Conservation (phyloP, 2,888 invertebrate species). For the Drosophila neoperkinsi region DNA sequence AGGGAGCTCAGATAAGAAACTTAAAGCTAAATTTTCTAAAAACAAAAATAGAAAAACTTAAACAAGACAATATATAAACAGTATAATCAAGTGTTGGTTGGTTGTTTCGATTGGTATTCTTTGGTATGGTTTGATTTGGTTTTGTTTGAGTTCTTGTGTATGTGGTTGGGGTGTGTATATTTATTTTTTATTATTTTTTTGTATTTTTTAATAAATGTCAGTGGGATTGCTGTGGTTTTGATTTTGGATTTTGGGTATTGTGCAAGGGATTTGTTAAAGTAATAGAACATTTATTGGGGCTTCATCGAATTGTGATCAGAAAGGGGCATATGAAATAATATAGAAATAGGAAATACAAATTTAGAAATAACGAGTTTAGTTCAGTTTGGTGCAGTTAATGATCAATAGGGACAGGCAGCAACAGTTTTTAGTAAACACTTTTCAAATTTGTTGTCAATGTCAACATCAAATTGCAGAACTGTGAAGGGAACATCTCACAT, state of each 20-base stretch:
- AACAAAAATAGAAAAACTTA: slow-evolving; percentile 71
- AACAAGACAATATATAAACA: slow-evolving; percentile 72
- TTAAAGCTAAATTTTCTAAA: slow-evolving; percentile 74
- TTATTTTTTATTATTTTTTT: slow-evolving; percentile 2
- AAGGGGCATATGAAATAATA: slow-evolving; percentile 37
- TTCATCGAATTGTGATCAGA: slow-evolving; percentile 44
- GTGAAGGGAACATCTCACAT: slow-evolving; percentile 92
- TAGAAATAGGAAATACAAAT: slow-evolving; percentile 35
- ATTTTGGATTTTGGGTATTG: slow-evolving; percentile 50
- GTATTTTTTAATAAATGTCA: slow-evolving; percentile 59
- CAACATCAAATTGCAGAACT: slow-evolving; percentile 87
- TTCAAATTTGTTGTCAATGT: slow-evolving; percentile 42
- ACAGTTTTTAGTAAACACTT: slow-evolving; percentile 34
- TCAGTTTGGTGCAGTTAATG: slow-evolving; percentile 69
- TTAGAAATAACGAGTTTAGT: slow-evolving; percentile 47
- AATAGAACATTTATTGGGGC: slow-evolving; percentile 45
- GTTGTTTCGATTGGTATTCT: slow-evolving; percentile 46
- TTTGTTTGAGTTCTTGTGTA: slow-evolving; percentile 63
- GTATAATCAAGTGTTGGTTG: slow-evolving; percentile 59
- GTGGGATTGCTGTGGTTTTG: slow-evolving; percentile 57
- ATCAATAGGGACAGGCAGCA: slow-evolving; percentile 41
- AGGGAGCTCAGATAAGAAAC: slow-evolving; percentile 53
- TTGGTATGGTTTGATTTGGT: slow-evolving; percentile 52
- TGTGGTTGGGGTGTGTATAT: slow-evolving; percentile 46
- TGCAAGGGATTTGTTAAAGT: slow-evolving; percentile 66